Conservation (phyloP, 2,113 vertebrate genomes). For the Acanthochromis polyacanthus region DNA sequence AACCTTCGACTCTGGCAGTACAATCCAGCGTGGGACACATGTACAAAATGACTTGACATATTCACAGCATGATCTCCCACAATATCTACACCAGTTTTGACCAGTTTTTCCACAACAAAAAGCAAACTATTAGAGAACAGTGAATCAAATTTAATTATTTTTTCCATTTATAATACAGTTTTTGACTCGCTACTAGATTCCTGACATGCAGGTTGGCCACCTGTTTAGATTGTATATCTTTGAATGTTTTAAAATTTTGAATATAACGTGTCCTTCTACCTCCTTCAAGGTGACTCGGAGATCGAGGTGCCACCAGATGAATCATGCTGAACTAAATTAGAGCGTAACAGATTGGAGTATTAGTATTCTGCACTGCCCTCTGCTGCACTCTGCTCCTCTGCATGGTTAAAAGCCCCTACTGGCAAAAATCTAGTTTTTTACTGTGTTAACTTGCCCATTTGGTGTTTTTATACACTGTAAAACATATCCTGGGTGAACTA, state of each 20-base stretch:
- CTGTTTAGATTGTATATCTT: no score
- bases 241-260: no score
- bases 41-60: conserved; percentile 11
- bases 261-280: neutral
- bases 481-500: no score
- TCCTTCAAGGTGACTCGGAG: neutral
- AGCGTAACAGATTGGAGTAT: conserved; percentile 1
- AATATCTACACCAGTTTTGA: no score
- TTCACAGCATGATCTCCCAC: neutral
- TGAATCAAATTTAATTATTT: no score
- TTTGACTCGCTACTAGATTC: no score
- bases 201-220: no score
- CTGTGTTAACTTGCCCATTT: no score
- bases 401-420: neutral
- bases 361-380: no score
- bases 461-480: no score
- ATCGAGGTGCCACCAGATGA: neutral
- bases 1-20: conserved; percentile 55
- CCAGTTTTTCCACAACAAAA: neutral
- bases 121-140: neutral
- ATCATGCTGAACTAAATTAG: conserved; percentile 1
- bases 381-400: neutral
- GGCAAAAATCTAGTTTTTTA: no score
- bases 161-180: no score
- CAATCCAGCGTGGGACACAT: conserved; percentile 10